These are phyloP conservation scores for Calosoma granatense DNA, from an alignment of 1,140 invertebrate genomes.

Conservation along the genomic window DNA sequence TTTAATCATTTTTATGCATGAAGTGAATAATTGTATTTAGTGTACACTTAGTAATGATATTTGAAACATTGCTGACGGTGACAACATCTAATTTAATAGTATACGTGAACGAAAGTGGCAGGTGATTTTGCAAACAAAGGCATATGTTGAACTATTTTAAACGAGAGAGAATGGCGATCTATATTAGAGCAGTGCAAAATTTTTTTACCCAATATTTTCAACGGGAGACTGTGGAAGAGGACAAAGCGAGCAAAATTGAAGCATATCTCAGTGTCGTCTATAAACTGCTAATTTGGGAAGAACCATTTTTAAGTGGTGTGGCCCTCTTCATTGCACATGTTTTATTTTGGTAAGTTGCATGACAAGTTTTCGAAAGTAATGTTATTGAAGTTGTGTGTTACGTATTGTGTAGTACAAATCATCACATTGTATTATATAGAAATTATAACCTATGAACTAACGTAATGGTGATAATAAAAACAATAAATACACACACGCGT, in stretches of 20 bases:
- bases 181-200: neutral
- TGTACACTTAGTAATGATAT: neutral
- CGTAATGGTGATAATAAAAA: too few species aligned
- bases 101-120: conserved; percentile 2
- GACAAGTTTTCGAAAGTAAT: neutral
- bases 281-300: neutral
- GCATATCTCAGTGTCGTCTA: neutral
- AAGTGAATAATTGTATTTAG: neutral
- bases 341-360: neutral
- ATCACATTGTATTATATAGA: neutral
- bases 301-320: conserved; percentile 1
- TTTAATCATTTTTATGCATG: neutral
- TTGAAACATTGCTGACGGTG: neutral
- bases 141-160: conserved; percentile 8
- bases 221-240: neutral
- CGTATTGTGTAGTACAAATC: neutral
- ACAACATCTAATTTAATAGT: neutral
- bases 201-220: neutral
- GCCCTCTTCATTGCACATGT: neutral
- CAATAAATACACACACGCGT: too few species aligned
- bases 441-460: conserved; percentile 2
- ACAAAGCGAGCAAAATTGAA: neutral
- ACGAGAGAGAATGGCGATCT: conserved; percentile 5
- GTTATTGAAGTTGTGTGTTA: neutral
- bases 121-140: conserved; percentile 6